Evolutionary conservation across 2,797 vertebrate species (phyloP).

Genomic region (Chaenodraco wilsoni): DNA sequence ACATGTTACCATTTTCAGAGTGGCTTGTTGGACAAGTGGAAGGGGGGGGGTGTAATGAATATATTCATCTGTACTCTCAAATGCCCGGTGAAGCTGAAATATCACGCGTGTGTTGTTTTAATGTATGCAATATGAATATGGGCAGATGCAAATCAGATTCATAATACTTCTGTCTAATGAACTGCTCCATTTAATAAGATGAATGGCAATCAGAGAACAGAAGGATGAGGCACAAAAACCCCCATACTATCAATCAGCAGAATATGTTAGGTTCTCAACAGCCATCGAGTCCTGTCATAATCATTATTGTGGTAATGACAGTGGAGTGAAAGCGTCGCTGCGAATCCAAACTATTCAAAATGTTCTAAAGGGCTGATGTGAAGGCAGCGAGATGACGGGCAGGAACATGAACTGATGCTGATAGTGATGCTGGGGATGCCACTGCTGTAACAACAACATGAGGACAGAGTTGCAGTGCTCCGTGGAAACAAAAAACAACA

Average conservation of each 20-base stretch:
- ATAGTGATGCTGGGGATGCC: slow-evolving; percentile 20
- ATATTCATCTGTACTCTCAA: slow-evolving; percentile 68
- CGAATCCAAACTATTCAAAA: slow-evolving; percentile 62
- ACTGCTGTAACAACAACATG: slow-evolving; percentile 45
- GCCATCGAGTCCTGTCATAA: slow-evolving; percentile 60
- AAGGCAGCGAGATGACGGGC: slow-evolving; percentile 36
- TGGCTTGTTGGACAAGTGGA: slow-evolving; percentile 51
- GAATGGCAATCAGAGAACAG: slow-evolving; percentile 74
- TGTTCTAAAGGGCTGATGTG: slow-evolving; percentile 49
- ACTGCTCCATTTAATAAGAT: slow-evolving; percentile 75
- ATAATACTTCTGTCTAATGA: slow-evolving; percentile 75
- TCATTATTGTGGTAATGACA: slow-evolving; percentile 64
- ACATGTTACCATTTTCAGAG: slow-evolving; percentile 53
- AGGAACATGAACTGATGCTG: slow-evolving; percentile 35
- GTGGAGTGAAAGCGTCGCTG: slow-evolving; percentile 51
- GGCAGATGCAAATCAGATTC: slow-evolving; percentile 77
- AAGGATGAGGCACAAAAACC: slow-evolving; percentile 44
- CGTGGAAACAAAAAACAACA: slow-evolving; percentile 25
- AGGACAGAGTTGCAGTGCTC: slow-evolving; percentile 32
- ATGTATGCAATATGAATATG: slow-evolving; percentile 79
- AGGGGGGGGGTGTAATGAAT: slow-evolving; percentile 56
- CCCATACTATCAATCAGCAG: slow-evolving; percentile 61
- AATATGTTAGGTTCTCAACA: slow-evolving; percentile 64
- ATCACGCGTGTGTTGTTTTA: slow-evolving; percentile 73
- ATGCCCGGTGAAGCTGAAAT: slow-evolving; percentile 68